A percentile compares a stretch with the other conserved stretches of the same genome.
Evolutionary conservation across 53 echinoderm and acorn worm species (phyloP).

Genomic region (Crossaster papposus): DNA sequence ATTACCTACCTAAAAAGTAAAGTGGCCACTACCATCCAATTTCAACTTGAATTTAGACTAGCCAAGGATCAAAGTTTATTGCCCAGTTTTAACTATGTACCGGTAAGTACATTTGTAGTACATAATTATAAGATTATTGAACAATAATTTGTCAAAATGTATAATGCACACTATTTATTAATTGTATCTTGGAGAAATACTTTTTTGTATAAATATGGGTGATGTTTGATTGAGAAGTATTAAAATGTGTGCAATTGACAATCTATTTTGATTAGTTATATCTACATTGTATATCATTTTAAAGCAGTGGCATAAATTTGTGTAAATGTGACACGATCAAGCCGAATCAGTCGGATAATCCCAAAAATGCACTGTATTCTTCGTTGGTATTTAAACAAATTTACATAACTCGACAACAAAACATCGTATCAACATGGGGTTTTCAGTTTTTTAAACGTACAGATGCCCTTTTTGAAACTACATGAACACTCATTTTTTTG

Average conservation of each 20-base stretch:
- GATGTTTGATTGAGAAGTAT: not conserved
- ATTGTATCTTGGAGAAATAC: not conserved
- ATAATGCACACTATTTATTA: not conserved
- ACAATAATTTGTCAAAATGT: not conserved
- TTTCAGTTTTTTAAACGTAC: too few species aligned
- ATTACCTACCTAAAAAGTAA: too few species aligned
- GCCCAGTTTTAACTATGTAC: not conserved
- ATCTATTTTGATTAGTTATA: not conserved
- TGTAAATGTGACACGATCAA: too few species aligned
- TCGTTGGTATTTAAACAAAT: too few species aligned
- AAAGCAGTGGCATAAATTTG: too few species aligned
- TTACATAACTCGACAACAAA: too few species aligned
- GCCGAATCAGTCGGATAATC: too few species aligned
- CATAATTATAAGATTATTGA: not conserved
- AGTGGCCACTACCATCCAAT: not conserved
- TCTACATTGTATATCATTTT: not conserved
- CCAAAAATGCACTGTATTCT: too few species aligned
- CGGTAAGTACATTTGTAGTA: too few species aligned
- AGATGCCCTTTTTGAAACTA: too few species aligned
- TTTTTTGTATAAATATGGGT: not conserved
- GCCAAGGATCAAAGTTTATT: not conserved
- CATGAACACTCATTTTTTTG: too few species aligned
- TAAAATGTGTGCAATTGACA: not conserved
- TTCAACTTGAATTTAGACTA: conserved; percentile 3
- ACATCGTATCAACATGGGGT: too few species aligned